Evolutionary conservation across 2,113 vertebrate genomes (phyloP).

Genomic region (Alligator sinensis): DNA sequence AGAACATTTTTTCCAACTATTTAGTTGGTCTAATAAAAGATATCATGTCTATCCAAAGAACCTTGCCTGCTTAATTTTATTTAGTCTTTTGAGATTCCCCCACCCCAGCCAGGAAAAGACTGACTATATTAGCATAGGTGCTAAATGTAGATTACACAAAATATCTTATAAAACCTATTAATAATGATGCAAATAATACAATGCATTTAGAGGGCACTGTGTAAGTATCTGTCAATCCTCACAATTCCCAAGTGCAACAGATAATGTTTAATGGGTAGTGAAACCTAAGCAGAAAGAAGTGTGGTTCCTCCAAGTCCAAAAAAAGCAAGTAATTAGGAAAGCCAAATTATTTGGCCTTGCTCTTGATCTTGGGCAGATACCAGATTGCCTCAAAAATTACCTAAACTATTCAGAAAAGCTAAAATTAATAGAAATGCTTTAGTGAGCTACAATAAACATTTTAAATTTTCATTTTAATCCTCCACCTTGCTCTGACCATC

Average conservation of each 20-base stretch:
- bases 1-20: too few relatives aligned
- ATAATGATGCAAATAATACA: neutral
- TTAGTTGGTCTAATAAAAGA: too few relatives aligned
- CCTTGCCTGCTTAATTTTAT: neutral
- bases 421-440: too few relatives aligned
- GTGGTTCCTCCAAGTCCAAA: neutral
- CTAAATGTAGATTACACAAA: neutral
- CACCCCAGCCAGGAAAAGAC: neutral
- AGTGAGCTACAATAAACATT: neutral
- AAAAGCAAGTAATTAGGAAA: conserved; percentile 3
- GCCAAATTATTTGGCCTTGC: neutral
- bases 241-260: neutral
- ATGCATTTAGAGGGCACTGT: neutral
- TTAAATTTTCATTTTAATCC: neutral
- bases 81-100: neutral
- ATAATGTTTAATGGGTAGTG: accelerated
- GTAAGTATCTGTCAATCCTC: conserved; percentile 15
- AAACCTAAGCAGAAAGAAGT: neutral
- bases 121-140: accelerated
- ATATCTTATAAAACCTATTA: neutral
- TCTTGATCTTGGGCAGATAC: neutral
- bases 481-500: neutral
- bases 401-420: neutral
- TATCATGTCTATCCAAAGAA: too few relatives aligned
- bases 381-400: neutral